A percentile compares a stretch with the other conserved stretches of the same genome.
These are phyloP conservation scores for Tinea semifulvella DNA, from an alignment of 2,888 invertebrate genomes.

Conservation along the genomic window DNA sequence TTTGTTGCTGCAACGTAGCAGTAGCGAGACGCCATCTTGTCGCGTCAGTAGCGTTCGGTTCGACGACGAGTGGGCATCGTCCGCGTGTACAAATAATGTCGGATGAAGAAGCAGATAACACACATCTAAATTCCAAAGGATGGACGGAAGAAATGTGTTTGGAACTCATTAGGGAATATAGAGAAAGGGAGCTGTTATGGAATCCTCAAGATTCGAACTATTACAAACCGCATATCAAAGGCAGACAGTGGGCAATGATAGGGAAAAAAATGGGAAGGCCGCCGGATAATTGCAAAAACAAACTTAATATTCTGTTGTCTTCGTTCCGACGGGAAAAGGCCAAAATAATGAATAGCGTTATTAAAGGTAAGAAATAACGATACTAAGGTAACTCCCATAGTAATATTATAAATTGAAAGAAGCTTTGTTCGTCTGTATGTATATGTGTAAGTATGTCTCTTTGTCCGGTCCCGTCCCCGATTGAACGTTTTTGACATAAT, in stretches of 20 bases:
- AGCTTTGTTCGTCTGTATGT: too few relatives aligned
- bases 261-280: conserved; percentile 22
- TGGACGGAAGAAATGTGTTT: conserved; percentile 33
- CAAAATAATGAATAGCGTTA: conserved; percentile 25
- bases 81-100: not conserved
- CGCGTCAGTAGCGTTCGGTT: not conserved
- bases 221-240: conserved; percentile 29
- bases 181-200: conserved; percentile 29
- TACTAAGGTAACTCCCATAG: not conserved
- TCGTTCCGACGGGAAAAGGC: conserved; percentile 36
- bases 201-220: conserved; percentile 26
- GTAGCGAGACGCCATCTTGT: conserved; percentile 8
- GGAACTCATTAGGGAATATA: conserved; percentile 30
- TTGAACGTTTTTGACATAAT: too few relatives aligned
- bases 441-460: too few relatives aligned
- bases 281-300: conserved; percentile 29
- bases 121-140: conserved; percentile 14
- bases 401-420: not conserved
- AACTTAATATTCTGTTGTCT: conserved; percentile 32
- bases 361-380: conserved; percentile 19
- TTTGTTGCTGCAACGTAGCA: conserved; percentile 7
- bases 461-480: too few relatives aligned
- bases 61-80: not conserved
- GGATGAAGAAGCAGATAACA: not conserved
- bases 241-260: conserved; percentile 29